Conservation (phyloP, 1,140 invertebrate species). For the Bactericera cockerelli region DNA sequence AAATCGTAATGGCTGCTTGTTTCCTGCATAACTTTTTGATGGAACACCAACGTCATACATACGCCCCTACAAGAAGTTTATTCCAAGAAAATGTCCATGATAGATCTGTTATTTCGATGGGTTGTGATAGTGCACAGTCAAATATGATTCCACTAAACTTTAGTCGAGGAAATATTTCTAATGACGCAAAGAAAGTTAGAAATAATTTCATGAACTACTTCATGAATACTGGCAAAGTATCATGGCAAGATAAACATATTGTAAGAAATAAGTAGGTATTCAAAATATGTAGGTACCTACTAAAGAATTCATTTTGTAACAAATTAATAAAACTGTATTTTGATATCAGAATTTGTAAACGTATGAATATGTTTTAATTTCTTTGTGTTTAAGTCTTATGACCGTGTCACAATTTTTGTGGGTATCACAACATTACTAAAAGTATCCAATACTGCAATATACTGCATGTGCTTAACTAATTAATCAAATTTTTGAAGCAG, state of each 20-base stretch:
- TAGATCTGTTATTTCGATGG: neutral
- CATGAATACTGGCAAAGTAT: constrained; percentile 5
- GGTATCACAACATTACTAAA: too few species aligned
- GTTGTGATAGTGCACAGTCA: neutral
- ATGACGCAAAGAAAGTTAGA: constrained; percentile 1
- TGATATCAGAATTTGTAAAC: too few species aligned
- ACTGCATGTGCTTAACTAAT: too few species aligned
- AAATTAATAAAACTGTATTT: too few species aligned
- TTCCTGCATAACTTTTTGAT: constrained; percentile 16
- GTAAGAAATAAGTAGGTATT: too few species aligned
- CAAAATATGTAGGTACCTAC: too few species aligned
- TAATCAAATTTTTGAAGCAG: too few species aligned
- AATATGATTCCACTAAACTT: constrained; percentile 7
- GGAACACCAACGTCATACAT: neutral
- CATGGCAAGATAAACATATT: constrained; percentile 4
- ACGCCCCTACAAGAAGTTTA: neutral
- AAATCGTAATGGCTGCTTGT: constrained; percentile 16
- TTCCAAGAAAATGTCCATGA: neutral
- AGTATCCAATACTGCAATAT: too few species aligned
- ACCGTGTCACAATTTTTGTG: too few species aligned
- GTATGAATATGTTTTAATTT: too few species aligned
- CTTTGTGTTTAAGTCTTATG: too few species aligned
- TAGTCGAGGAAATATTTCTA: neutral
- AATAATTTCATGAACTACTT: constrained; percentile 11
- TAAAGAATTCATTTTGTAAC: too few species aligned